phyloP scores from a whole-genome alignment of 2,888 invertebrate genomes.

The Timema podura region DNA sequence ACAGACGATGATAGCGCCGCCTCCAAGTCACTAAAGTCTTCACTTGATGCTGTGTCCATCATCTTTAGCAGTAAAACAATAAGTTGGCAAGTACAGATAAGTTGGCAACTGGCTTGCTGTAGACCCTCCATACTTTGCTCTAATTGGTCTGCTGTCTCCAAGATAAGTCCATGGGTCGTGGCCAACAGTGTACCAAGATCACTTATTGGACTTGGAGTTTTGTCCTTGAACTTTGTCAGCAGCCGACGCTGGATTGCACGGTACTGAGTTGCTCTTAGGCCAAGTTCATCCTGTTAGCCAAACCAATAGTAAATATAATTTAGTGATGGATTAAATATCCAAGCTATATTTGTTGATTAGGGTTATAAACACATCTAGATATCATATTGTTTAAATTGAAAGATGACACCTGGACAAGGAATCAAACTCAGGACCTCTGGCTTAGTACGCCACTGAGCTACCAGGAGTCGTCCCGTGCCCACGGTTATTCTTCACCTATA shows the following conservation, averaged over 20 bases:
- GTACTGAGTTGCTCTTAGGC: constrained; percentile 62
- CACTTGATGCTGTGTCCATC: constrained; percentile 25
- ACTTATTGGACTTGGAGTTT: constrained; percentile 68
- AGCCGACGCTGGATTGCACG: constrained; percentile 67
- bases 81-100: constrained; percentile 44
- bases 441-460: no score
- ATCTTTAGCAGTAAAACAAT: constrained; percentile 40
- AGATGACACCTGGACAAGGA: no score
- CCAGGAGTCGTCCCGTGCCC: no score
- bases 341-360: no score
- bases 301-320: no score
- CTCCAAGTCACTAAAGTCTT: constrained; percentile 18
- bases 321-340: no score
- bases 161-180: constrained; percentile 63
- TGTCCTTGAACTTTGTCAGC: constrained; percentile 72
- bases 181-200: constrained; percentile 67
- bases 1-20: constrained; percentile 21
- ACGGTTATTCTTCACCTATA: no score
- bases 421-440: no score
- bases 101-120: constrained; percentile 33
- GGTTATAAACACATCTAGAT: no score
- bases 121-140: constrained; percentile 42
- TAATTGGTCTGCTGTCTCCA: constrained; percentile 49
- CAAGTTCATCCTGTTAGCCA: constrained; percentile 42
- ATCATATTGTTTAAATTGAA: no score